Evolutionary conservation across 1,140 invertebrate genomes (phyloP), one percentile per base, ranked within the genome.

Genomic region (Mamestra configurata): DNA sequence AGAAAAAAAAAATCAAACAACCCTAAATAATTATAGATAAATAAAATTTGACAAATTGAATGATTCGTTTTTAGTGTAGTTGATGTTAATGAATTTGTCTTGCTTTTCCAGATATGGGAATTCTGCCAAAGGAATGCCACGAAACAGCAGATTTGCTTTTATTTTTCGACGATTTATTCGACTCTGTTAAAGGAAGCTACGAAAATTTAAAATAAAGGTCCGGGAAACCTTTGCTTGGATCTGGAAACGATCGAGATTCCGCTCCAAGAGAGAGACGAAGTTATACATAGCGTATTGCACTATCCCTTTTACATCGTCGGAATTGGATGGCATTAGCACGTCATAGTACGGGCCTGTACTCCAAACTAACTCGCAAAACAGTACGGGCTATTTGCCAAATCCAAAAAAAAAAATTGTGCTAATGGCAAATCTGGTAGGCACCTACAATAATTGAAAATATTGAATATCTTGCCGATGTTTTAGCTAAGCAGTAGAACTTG

Each of bases 141-240:
- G 64, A 78, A 4, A 78, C 64, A 43, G 79, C 72, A 31, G 76
- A 83, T 68, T 8, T 76, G 10, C 37, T 80, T 11, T 22, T 78
- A 53, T 83, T 80, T 61, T 75, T 83, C 1, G 82, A 83, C 49
- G 31, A 83, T 11, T 20, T 83, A 15, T 83, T 83, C 35, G 79
- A 83, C 24, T 80, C 71, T 0, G 11, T 80, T 1, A 79, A 83
- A 40, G 76, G 82, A 1, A 83, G 79, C 13, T 59, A 35, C 0
- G 10, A 66, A n/a, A 83, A 83, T 68, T 72, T 20, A 64, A 20
- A 53, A 59, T 51, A 71, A 68, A n/a, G 66, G 20, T 37, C 18
- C 11, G 81, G 73, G 3, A 83, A 83, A 43, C 31, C n/a, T 0
- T 15, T 80, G 7, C 10, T 40, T 82, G 59, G 59, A 13, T 13